Base-by-base conservation (phyloP, 1,140 invertebrate genomes). In the Rhysida immarginata region DNA sequence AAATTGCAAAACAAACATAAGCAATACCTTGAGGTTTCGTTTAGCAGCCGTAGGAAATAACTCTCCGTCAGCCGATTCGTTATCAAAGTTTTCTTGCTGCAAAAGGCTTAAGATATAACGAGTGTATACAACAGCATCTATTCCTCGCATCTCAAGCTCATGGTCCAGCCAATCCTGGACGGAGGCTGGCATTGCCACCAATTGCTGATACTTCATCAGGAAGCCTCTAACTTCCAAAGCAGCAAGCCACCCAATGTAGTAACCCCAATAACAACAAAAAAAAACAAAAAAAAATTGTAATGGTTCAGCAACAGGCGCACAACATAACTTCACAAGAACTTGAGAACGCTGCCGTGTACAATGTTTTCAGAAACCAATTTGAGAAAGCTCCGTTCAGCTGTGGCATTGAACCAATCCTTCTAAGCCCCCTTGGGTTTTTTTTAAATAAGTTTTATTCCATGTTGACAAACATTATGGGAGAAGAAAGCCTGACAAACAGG, bases 81-180 rank as follows among this genome's bases (percentile, higher is more conserved):
- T 24, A 41, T 65, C 59, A 43, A 62, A 46, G 59, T 50, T 54
- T 58, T 69, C 66, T 46, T 68, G 60, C 46, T 68, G 60, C 61
- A 79, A 66, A 42, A 79, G 64, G 66, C 74, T 77, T 57, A 78
- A 69, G 56, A 79, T 73, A 63, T 77, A 78, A 42, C 75, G 74
- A 64, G 77, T 75, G 69, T 78, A 78, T 62, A 77, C 70, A 26
- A 76, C 68, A 54, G 76, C 73, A 68, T 79, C 77, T 60, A 80
- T 76, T 29, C 77, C 77, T 63, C 77, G 70, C 56, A 72, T 71
- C 65, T 78, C 77, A 64, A 80, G 64, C 66, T 78, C 75, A 62
- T 73, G 68, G 63, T 77, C 74, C 55, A 79, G 72, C 77, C 77
- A 80, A 69, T 75, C 68, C 68, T 75, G 67, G 65, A 75, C 59